phyloP scores from a whole-genome alignment of 1,140 invertebrate genomes.

The Calephelis nemesis region DNA sequence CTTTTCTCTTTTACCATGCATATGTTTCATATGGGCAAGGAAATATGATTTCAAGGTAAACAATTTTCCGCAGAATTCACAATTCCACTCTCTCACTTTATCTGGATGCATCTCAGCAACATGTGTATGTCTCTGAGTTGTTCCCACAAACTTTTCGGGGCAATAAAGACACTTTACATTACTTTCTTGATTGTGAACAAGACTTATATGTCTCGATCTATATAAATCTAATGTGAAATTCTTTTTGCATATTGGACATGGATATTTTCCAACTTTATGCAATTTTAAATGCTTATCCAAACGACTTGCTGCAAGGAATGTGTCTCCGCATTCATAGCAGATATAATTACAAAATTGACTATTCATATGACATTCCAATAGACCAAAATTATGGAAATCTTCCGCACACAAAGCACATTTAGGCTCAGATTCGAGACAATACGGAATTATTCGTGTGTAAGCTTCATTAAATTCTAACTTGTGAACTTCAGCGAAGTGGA shows the following conservation, averaged over 20 bases:
- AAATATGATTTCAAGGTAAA: constrained; percentile 53
- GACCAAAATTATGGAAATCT: constrained; percentile 43
- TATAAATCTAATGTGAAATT: constrained; percentile 52
- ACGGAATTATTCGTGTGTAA: constrained; percentile 52
- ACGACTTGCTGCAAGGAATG: constrained; percentile 43
- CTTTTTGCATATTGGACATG: constrained; percentile 50
- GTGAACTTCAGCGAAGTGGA: constrained; percentile 48
- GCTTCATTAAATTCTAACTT: constrained; percentile 45
- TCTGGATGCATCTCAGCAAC: constrained; percentile 42
- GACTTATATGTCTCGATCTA: constrained; percentile 41
- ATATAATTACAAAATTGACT: constrained; percentile 59
- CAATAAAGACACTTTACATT: constrained; percentile 52
- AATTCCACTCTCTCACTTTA: constrained; percentile 43
- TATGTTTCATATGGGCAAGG: constrained; percentile 44
- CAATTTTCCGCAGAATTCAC: constrained; percentile 50
- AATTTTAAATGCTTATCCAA: constrained; percentile 52
- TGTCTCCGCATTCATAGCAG: constrained; percentile 57
- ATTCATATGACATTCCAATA: constrained; percentile 63
- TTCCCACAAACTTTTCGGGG: constrained; percentile 36
- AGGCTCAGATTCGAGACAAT: constrained; percentile 35
- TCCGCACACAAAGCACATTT: constrained; percentile 50
- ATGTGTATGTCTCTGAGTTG: constrained; percentile 45
- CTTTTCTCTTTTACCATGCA: constrained; percentile 36
- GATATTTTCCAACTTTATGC: constrained; percentile 43
- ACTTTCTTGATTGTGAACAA: constrained; percentile 39